Base-by-base conservation (phyloP, 2,888 invertebrate genomes). In the Scelioninae gen. 1 region DNA sequence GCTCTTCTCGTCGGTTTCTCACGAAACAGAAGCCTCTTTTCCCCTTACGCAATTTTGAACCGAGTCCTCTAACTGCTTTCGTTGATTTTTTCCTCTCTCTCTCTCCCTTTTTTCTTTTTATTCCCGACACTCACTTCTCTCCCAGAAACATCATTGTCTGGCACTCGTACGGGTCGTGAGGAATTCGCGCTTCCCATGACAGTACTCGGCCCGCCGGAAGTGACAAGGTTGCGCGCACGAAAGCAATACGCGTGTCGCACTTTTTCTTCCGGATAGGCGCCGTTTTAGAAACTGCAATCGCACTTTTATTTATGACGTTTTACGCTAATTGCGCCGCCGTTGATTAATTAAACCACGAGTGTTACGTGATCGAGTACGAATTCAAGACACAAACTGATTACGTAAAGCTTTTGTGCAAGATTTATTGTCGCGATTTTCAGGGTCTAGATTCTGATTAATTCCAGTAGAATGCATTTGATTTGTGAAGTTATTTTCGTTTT, bases 1-100 rank as follows among this genome's bases (percentile, higher is more conserved):
- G 60, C 53, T 49, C 13, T 47, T 76, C 34, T 23, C 58, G 49
- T 9, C 66, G 53, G 15, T 60, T 77, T 77, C 77, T 77, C 77
- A 77, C 68, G 77, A 77, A 69, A 69, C 68, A 68, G 45, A 62
- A 65, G 74, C 55, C 16, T 75, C 53, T 55, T 82, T 82, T 77
- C 79, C 76, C 71, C 78, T 74, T 80, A 63, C 62, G 51, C 69
- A 68, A 63, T 78, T 63, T 69, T 60, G 55, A 63, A 55, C 65
- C 40, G 23, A 63, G 11, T 32, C 65, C 43, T 71, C 77, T 63
- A 66, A 76, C 74, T 76, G 53, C n/a, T 72, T 80, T 81, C 23
- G 32, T 38, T 29, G 38, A 71, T 77, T 34, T 2, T 23, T 23
- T 9, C 55, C 13, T 51, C 4, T 51, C n/a, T n/a, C n/a, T n/a